A percentile compares a stretch with the other conserved stretches of the same genome.
Evolutionary conservation across 2,888 invertebrate species (phyloP).

Genomic region (Nebria brevicollis): DNA sequence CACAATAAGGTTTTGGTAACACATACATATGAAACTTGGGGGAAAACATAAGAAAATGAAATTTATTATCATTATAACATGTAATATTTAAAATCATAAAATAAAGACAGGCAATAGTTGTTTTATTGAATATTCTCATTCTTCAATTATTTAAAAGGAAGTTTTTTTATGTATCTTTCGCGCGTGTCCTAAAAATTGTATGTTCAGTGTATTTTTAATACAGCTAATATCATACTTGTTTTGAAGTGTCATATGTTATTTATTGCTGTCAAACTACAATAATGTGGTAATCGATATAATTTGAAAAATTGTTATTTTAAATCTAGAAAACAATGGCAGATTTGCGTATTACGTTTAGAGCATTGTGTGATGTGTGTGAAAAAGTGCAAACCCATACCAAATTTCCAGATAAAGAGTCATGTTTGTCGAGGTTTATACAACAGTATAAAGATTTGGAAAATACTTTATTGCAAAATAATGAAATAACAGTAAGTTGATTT

Average conservation of each 20-base stretch:
- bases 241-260: not conserved
- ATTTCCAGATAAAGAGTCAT: conserved; percentile 63
- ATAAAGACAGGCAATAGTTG: too few species aligned
- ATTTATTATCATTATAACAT: too few species aligned
- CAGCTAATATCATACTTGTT: conserved; percentile 4
- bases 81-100: too few species aligned
- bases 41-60: too few species aligned
- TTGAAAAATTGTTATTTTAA: not conserved
- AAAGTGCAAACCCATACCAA: conserved; percentile 65
- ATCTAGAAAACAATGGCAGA: conserved; percentile 25
- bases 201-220: not conserved
- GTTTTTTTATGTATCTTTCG: too few species aligned
- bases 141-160: too few species aligned
- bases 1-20: not conserved
- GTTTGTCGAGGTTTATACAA: conserved; percentile 65
- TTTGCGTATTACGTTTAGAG: conserved; percentile 60
- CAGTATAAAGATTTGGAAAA: conserved; percentile 62
- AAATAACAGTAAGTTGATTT: conserved; percentile 55
- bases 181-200: not conserved
- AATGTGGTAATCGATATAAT: not conserved
- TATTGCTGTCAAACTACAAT: not conserved
- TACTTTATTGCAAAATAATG: conserved; percentile 56
- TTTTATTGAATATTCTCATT: too few species aligned
- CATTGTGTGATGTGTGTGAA: conserved; percentile 72
- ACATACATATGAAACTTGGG: not conserved